A percentile compares a stretch with the other conserved stretches of the same genome.
Conservation (phyloP, 2,113 vertebrate genomes). For the Plotosus lineatus region DNA sequence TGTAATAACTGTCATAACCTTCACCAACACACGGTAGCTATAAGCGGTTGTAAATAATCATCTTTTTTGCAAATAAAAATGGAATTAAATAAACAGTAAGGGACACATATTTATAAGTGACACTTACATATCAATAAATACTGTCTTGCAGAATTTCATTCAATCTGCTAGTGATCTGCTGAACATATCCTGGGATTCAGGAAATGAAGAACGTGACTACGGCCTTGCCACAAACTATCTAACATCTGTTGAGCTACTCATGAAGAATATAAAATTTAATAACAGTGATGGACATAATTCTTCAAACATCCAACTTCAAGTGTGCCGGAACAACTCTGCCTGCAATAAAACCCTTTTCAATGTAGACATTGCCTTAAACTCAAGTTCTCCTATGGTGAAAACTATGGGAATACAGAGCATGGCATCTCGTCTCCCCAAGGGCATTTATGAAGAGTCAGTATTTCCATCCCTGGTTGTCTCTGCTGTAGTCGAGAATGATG, state of each 20-base stretch:
- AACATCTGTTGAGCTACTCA: conserved; percentile 75
- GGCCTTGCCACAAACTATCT: conserved; percentile 71
- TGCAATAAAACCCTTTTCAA: conserved; percentile 57
- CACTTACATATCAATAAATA: background rate
- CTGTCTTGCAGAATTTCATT: conserved; percentile 76
- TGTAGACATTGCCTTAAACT: conserved; percentile 51
- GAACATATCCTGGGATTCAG: conserved; percentile 56
- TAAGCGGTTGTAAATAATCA: background rate
- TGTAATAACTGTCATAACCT: background rate
- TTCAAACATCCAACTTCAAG: conserved; percentile 59
- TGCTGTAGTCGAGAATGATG: conserved; percentile 59
- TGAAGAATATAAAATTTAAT: conserved; percentile 70
- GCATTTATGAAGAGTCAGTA: accelerated
- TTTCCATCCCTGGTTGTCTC: conserved; percentile 70
- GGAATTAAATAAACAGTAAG: too few relatives aligned
- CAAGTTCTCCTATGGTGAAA: conserved; percentile 52
- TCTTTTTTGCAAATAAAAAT: background rate
- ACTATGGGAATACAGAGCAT: conserved; percentile 75
- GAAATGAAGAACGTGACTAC: accelerated
- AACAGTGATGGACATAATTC: background rate
- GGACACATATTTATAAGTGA: background rate
- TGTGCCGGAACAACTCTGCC: conserved; percentile 40
- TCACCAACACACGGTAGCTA: background rate
- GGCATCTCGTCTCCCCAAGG: conserved; percentile 64
- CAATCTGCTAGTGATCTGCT: conserved; percentile 68